Evolutionary conservation across 2,113 vertebrate species (phyloP), one percentile per base, ranked within the genome.

Genomic region (Theristicus caerulescens): DNA sequence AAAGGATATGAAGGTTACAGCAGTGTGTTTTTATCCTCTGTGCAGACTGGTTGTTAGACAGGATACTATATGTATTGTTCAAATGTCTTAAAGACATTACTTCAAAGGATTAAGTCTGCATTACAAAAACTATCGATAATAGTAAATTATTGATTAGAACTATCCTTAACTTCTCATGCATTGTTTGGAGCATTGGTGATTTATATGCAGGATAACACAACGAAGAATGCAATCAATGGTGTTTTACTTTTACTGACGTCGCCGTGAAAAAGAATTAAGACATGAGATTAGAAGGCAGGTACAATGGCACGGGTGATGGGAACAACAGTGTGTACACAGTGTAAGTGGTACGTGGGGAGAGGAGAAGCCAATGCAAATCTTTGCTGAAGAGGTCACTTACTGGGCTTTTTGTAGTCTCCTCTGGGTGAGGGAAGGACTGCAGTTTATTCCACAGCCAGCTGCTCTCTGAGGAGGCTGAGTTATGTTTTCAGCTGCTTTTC

Each of bases 401-500:
- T 29, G 44, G 44, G 42, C 12, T 83, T n/a, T 79, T 29, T 1
- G 1, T 8, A 34, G 61, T 22, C n/a, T 85, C n/a, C 70, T 84
- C 36, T 20, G 57, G 73, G 31, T 44, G 31, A 65, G 49, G 40
- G 73, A 74, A 64, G 64, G 52, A 1, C 65, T 84, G 34, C 10
- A 21, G 58, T 36, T 40, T 57, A 27, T 61, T 72, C 77, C 61
- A 40, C 20, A 74, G 52, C 49, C 52, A 34, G 73, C 31, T 52
- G 52, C 26, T 86, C 26, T 54, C 82, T 18, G 34, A 64, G 46
- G 55, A 84, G 40, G 21, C 47, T 2, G 21, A 18, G 70, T 10
- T 65, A 51, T 64, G 20, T 90, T 92, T 92, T 90, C 90, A 88
- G 74, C 42, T 88, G 86, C 29, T 88, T 74, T 74, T 67, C 55